Percentiles rank a stretch among this genome's conserved stretches.
Conservation (phyloP, 2,797 vertebrate species). For the Danio aesculapii region DNA sequence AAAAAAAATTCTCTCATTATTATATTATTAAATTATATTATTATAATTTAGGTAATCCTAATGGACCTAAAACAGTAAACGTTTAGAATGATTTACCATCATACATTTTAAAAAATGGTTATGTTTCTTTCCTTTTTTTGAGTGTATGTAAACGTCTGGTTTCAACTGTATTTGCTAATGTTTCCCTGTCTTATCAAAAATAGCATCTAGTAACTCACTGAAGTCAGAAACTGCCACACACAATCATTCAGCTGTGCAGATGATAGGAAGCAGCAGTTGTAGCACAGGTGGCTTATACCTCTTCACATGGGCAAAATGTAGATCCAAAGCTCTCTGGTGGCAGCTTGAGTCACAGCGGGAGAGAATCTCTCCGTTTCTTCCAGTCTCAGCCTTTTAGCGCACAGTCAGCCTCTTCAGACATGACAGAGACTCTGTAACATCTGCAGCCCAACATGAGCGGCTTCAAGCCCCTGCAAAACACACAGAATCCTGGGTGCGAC, state of each 20-base stretch:
- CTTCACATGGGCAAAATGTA: conserved; percentile 6
- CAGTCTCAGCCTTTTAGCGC: conserved; percentile 42
- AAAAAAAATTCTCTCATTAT: no score
- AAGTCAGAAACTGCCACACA: no score
- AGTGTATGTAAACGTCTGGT: no score
- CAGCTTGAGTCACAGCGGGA: conserved; percentile 51
- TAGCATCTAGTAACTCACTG: no score
- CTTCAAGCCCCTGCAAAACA: conserved; percentile 16
- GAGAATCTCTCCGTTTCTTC: conserved; percentile 27
- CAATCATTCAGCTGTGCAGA: not conserved
- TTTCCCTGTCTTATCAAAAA: no score
- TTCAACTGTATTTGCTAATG: no score
- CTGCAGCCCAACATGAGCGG: conserved; percentile 7
- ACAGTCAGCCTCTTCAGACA: conserved; percentile 45
- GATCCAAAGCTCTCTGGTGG: conserved; percentile 39
- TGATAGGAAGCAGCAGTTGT: conserved; percentile 13
- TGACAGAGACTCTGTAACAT: conserved; percentile 22
- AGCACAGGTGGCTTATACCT: conserved; percentile 30
- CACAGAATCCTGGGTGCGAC: conserved; percentile 31
- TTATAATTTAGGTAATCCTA: no score
- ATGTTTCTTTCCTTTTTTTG: no score
- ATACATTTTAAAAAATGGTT: no score
- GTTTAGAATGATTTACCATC: no score
- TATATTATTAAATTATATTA: no score
- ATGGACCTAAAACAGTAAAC: no score